Conservation (phyloP, 2,888 invertebrate species). For the Sturmia bella region DNA sequence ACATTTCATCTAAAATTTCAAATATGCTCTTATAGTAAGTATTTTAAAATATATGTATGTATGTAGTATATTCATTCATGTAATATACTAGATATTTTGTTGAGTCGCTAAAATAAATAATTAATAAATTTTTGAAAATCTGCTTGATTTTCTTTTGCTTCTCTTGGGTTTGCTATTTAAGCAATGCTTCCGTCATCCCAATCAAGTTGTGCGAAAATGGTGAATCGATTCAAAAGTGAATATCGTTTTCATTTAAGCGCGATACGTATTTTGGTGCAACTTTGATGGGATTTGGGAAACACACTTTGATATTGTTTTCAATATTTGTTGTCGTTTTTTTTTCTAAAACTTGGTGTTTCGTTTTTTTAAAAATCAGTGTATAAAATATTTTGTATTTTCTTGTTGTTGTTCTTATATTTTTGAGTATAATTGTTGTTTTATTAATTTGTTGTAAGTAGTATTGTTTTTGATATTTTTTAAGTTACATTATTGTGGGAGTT, state of each 20-base stretch:
- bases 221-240: background rate
- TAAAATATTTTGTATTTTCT: conserved; percentile 73
- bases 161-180: background rate
- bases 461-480: conserved; percentile 29
- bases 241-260: conserved; percentile 35
- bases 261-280: no score
- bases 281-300: no score
- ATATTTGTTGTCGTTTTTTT: conserved; percentile 30
- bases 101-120: conserved; percentile 39
- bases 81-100: conserved; percentile 12
- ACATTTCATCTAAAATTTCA: conserved; percentile 65
- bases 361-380: conserved; percentile 77
- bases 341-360: background rate
- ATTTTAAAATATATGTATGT: conserved; percentile 36
- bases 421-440: conserved; percentile 69
- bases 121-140: conserved; percentile 11
- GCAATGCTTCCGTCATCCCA: no score
- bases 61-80: background rate
- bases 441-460: conserved; percentile 45
- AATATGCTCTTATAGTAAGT: conserved; percentile 37
- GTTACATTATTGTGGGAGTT: conserved; percentile 45
- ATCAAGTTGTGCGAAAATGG: no score
- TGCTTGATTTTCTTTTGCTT: conserved; percentile 12
- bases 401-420: conserved; percentile 37
- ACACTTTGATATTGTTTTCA: background rate